Evolutionary conservation across 2,113 vertebrate species (phyloP).

Genomic region (Synchiropus splendidus): DNA sequence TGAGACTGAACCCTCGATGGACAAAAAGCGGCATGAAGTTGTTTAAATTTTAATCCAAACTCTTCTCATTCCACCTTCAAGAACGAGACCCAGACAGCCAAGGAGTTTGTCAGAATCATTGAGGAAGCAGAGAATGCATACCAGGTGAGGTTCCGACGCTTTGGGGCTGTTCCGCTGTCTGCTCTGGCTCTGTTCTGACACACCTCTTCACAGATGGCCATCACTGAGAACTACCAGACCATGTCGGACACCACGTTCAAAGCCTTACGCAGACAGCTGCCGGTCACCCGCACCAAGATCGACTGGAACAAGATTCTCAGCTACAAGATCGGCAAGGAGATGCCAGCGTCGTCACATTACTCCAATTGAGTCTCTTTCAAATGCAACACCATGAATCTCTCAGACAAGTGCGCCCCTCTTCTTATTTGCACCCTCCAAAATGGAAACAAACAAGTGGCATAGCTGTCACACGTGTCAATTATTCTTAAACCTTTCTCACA

Average conservation of each 20-base stretch:
- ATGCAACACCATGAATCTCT: too few relatives aligned
- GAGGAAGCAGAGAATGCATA: constrained; percentile 96
- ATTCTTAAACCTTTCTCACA: too few relatives aligned
- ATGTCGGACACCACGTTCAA: constrained; percentile 99
- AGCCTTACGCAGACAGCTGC: constrained; percentile 94
- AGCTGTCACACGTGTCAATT: too few relatives aligned
- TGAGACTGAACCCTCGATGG: too few relatives aligned
- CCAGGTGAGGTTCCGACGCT: constrained; percentile 69
- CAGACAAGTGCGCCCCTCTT: too few relatives aligned
- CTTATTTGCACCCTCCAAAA: too few relatives aligned
- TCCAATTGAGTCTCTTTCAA: too few relatives aligned
- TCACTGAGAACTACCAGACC: constrained; percentile 97
- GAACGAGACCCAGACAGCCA: constrained; percentile 88
- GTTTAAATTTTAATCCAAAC: too few relatives aligned
- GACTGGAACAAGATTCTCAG: constrained; percentile 99
- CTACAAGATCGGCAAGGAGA: constrained; percentile 99
- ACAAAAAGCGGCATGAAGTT: too few relatives aligned
- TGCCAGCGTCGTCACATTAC: constrained; percentile 66
- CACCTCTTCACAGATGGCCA: constrained; percentile 75
- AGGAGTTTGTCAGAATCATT: constrained; percentile 93
- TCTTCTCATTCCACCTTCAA: too few relatives aligned
- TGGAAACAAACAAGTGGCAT: too few relatives aligned
- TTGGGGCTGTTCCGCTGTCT: background rate
- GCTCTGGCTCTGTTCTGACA: background rate
- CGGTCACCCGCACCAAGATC: constrained; percentile 96